Evolutionary conservation across 2,113 vertebrate genomes (phyloP).

Genomic region (Cephalopterus ornatus): DNA sequence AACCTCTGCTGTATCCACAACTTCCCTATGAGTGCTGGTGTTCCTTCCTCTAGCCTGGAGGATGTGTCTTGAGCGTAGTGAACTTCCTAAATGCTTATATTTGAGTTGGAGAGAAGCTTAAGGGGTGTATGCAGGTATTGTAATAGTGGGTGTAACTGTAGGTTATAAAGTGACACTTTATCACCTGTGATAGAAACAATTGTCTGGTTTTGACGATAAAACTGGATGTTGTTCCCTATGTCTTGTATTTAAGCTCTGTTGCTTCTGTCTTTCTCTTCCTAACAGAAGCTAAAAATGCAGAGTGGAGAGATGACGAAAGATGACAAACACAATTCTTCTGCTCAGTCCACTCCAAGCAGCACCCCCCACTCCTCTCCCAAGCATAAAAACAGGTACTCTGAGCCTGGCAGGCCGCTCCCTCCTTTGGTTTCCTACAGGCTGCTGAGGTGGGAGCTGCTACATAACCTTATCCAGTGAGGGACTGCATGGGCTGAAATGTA

Average conservation of each 20-base stretch:
- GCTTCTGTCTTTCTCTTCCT: background rate
- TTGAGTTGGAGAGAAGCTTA: background rate
- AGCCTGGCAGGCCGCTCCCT: background rate
- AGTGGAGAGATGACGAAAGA: constrained; percentile 83
- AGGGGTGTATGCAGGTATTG: background rate
- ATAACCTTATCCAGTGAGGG: background rate
- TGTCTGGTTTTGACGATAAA: background rate
- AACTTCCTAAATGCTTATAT: background rate
- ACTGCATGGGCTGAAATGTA: background rate
- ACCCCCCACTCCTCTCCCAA: constrained; percentile 88
- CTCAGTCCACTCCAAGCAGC: constrained; percentile 86
- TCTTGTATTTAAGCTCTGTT: background rate
- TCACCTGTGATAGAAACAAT: background rate
- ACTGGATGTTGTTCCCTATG: background rate
- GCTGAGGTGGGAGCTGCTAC: background rate
- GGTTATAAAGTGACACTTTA: background rate
- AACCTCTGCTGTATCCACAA: background rate
- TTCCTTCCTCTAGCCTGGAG: background rate
- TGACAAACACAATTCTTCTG: constrained; percentile 84
- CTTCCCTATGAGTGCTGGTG: background rate
- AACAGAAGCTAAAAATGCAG: constrained; percentile 91
- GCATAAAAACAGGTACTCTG: constrained; percentile 80
- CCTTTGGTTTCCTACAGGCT: background rate
- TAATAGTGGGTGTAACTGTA: background rate
- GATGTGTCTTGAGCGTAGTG: background rate